Conservation (phyloP, 2,113 vertebrate species). For the Lethenteron reissneri region DNA sequence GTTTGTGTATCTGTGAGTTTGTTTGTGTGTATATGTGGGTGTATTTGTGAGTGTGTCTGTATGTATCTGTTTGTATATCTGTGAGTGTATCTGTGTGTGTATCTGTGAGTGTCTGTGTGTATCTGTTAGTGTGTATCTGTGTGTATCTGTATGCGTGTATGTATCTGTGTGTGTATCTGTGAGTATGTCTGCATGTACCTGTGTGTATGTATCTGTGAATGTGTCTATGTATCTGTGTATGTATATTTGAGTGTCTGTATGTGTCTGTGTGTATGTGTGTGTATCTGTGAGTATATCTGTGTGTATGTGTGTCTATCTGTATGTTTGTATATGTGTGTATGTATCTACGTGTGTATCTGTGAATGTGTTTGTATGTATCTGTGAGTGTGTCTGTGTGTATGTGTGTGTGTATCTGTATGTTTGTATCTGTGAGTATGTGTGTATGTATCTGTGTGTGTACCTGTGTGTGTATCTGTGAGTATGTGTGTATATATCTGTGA, state of each 20-base stretch:
- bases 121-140: not conserved
- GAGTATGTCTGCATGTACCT: not conserved
- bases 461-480: not conserved
- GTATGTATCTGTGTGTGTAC: not conserved
- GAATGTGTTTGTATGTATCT: not conserved
- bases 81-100: slow-evolving; percentile 1
- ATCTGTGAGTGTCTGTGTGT: slow-evolving; percentile 1
- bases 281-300: not conserved
- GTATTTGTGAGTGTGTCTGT: not conserved
- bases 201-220: slow-evolving; percentile 2
- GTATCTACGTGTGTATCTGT: not conserved
- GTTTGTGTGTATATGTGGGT: not conserved
- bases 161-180: not conserved
- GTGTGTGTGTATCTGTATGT: not conserved
- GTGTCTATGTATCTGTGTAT: slow-evolving; percentile 1
- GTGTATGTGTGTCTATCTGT: not conserved
- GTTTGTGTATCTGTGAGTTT: not conserved
- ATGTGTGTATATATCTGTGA: not conserved
- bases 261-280: not conserved
- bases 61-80: not conserved
- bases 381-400: not conserved
- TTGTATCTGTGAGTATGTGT: not conserved
- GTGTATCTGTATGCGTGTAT: slow-evolving; percentile 4
- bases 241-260: not conserved
- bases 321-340: too few relatives aligned